phyloP scores from a whole-genome alignment of 2,113 vertebrate species.

The Gulo gulo region DNA sequence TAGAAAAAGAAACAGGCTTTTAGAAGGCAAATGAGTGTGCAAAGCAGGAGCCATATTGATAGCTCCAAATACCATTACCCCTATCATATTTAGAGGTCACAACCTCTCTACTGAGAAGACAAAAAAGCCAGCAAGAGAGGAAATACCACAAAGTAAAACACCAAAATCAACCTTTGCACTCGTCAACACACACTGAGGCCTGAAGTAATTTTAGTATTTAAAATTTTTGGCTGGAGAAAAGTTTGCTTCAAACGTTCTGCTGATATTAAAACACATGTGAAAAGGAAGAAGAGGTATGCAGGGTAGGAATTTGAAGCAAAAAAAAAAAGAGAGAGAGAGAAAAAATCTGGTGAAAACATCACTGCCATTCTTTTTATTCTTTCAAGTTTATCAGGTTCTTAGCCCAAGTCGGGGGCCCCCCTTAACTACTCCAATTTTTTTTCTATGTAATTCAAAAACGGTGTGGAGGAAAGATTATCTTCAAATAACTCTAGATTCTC shows the following conservation, averaged over 20 bases:
- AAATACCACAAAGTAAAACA: conserved; percentile 60
- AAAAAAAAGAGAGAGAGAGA: neutral
- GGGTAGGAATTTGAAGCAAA: neutral
- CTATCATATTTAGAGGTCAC: conserved; percentile 52
- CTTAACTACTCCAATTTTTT: neutral
- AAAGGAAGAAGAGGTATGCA: neutral
- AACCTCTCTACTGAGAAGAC: neutral
- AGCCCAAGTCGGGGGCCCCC: neutral
- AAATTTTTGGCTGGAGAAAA: conserved; percentile 18
- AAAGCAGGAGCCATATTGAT: conserved; percentile 39
- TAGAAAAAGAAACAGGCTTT: conserved; percentile 72
- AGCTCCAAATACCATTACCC: conserved; percentile 58
- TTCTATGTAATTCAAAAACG: conserved; percentile 64
- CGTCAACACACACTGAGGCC: neutral
- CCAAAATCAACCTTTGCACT: neutral
- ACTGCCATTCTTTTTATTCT: neutral
- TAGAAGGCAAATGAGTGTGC: neutral
- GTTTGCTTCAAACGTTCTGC: neutral
- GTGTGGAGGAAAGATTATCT: conserved; percentile 39
- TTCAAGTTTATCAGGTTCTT: conserved; percentile 28
- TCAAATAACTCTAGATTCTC: conserved; percentile 37
- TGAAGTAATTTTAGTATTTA: neutral
- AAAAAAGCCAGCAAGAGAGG: conserved; percentile 43
- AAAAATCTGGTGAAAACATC: conserved; percentile 27
- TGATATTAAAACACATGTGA: neutral